Evolutionary conservation across 1,140 invertebrate species (phyloP).

Genomic region (Probaryconus sp.): DNA sequence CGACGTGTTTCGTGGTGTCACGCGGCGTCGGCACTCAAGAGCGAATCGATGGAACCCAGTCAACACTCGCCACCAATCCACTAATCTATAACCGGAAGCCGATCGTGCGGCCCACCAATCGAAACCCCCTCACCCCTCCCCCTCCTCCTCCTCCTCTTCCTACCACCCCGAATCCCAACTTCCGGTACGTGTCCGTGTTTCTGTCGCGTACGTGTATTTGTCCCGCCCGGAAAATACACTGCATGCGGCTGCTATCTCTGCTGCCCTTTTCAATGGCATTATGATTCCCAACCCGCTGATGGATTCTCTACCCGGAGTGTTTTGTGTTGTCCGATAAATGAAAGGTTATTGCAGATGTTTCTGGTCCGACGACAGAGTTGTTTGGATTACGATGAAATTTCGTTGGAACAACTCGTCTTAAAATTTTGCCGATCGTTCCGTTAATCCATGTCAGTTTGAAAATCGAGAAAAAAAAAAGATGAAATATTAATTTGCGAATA

Average conservation of each 20-base stretch:
- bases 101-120: conserved; percentile 63
- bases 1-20: conserved; percentile 51
- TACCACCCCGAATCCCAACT: conserved; percentile 65
- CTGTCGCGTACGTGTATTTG: conserved; percentile 39
- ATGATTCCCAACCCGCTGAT: conserved; percentile 6
- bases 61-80: conserved; percentile 40
- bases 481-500: too few relatives aligned
- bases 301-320: too few relatives aligned
- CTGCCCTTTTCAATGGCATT: conserved; percentile 40
- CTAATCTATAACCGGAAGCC: conserved; percentile 70
- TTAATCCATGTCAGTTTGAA: too few relatives aligned
- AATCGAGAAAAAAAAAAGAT: too few relatives aligned
- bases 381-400: too few relatives aligned
- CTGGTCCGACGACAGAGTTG: too few relatives aligned
- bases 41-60: conserved; percentile 65
- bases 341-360: too few relatives aligned
- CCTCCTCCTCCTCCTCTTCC: too few relatives aligned
- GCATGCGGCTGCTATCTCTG: conserved; percentile 35
- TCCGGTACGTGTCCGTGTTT: conserved; percentile 58
- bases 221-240: conserved; percentile 62
- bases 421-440: too few relatives aligned
- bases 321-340: too few relatives aligned
- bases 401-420: too few relatives aligned
- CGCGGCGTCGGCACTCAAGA: conserved; percentile 20
- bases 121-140: background rate